A percentile compares a stretch with the other conserved stretches of the same genome.
Conservation (phyloP, 2,888 invertebrate genomes). For the Pollenia labialis region DNA sequence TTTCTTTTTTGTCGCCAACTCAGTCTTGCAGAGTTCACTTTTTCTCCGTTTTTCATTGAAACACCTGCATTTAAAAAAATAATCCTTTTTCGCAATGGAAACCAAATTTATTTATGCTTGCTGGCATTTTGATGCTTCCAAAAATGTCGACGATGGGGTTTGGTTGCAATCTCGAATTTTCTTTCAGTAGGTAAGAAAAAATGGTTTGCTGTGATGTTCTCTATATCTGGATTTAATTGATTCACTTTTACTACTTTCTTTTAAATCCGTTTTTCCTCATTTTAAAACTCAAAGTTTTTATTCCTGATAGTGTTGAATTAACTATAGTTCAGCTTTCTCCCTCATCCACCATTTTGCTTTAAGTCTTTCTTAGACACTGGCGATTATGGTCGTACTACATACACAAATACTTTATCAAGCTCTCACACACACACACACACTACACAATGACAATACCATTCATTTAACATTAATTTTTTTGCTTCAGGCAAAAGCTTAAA, state of each 20-base stretch:
- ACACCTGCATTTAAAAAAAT: slow-evolving; percentile 60
- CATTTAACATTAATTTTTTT: slow-evolving; percentile 75
- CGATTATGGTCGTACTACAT: slow-evolving; percentile 33
- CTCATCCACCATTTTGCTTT: neutral
- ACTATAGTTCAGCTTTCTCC: neutral
- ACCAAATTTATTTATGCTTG: slow-evolving; percentile 6
- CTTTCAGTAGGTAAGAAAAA: neutral
- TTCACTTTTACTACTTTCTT: slow-evolving; percentile 52
- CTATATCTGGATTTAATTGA: slow-evolving; percentile 57
- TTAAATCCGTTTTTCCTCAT: slow-evolving; percentile 10
- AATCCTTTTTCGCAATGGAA: slow-evolving; percentile 37
- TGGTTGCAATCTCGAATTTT: slow-evolving; percentile 22
- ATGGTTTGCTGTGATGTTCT: slow-evolving; percentile 9
- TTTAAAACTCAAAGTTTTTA: neutral
- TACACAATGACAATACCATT: slow-evolving; percentile 66
- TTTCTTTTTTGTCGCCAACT: neutral
- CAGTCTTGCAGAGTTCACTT: neutral
- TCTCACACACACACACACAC: too few relatives aligned
- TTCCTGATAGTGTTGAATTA: slow-evolving; percentile 2
- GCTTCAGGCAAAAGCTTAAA: slow-evolving; percentile 70
- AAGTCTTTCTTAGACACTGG: neutral
- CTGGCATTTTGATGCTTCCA: slow-evolving; percentile 44
- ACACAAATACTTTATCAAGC: neutral
- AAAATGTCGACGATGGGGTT: slow-evolving; percentile 8
- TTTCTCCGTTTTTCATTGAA: neutral